Conservation (phyloP, 2,113 vertebrate species). For the Bothrops jararaca region DNA sequence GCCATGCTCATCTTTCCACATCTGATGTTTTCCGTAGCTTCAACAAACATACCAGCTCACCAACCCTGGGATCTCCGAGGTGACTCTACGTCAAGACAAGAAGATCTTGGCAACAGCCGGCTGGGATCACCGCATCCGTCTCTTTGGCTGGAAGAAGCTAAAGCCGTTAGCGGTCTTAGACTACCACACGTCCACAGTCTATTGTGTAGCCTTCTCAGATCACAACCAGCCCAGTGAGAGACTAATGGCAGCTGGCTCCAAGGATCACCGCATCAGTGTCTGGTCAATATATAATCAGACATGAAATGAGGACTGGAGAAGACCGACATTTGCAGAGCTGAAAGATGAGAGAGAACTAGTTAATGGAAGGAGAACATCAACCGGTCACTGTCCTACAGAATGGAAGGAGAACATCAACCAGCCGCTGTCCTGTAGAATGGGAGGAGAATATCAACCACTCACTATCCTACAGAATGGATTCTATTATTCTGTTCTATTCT, state of each 20-base stretch:
- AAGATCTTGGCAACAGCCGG: slow-evolving; percentile 87
- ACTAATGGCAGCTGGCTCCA: slow-evolving; percentile 89
- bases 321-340: neutral
- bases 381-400: no score
- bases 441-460: neutral
- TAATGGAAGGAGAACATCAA: neutral
- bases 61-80: slow-evolving; percentile 87
- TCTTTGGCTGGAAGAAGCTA: slow-evolving; percentile 89
- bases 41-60: slow-evolving; percentile 72
- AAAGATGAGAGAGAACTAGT: neutral
- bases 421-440: no score
- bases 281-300: slow-evolving; percentile 85
- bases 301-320: slow-evolving; percentile 13
- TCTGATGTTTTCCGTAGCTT: slow-evolving; percentile 64
- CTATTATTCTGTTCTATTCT: no score
- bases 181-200: slow-evolving; percentile 82
- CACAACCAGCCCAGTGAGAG: slow-evolving; percentile 65
- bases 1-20: neutral
- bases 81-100: slow-evolving; percentile 79
- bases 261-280: slow-evolving; percentile 88
- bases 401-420: neutral
- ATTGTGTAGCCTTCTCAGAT: slow-evolving; percentile 84
- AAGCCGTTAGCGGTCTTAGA: slow-evolving; percentile 86
- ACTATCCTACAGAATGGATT: neutral
- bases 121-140: slow-evolving; percentile 88